Evolutionary conservation across 2,113 vertebrate genomes (phyloP), one percentile per base, ranked within the genome.

Genomic region (Rynchops niger): DNA sequence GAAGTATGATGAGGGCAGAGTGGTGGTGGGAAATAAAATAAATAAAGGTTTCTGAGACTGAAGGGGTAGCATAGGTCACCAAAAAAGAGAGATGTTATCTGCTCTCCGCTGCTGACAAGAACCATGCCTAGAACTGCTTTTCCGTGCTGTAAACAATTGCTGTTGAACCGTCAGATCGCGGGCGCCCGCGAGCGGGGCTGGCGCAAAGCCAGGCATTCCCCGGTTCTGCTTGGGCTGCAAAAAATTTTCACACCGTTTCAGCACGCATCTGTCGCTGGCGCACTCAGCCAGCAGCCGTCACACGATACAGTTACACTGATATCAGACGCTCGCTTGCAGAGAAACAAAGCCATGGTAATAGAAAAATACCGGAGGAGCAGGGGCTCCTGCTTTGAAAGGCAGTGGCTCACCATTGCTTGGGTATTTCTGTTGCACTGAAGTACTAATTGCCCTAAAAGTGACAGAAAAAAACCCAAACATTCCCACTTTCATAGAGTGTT

Each of bases 211-310:
- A 95, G 74, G 66, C 63, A 12, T n/a, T 89, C 49, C 40, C 91
- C 88, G 72, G 61, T 47, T 95, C 72, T 82, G 92, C 94, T 94
- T 76, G 19, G 91, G 73, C 91, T 96, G 94, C 91, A 82, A 76
- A 95, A 19, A 65, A 26, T n/a, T 45, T 40, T 95, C 92, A 34
- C 63, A 52, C 26, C 6, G 43, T 63, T 86, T 53, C 61, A 50
- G 91, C 13, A 0, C 3, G 27, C 80, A 78, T 53, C 71, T 94
- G 92, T 71, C 90, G 11, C 19, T 9, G 74, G 9, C 12, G 72
- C 21, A 7, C 71, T 30, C 61, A 9, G 90, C 50, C 93, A 96
- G 88, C 85, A 83, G 50, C 88, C 80, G 11, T 55, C 95, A 70
- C 76, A 27, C 13, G 0, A 2, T 16, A 38, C 76, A 66, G 36